Conservation (phyloP, 2,797 vertebrate genomes). For the Hafferia zeledoni region DNA sequence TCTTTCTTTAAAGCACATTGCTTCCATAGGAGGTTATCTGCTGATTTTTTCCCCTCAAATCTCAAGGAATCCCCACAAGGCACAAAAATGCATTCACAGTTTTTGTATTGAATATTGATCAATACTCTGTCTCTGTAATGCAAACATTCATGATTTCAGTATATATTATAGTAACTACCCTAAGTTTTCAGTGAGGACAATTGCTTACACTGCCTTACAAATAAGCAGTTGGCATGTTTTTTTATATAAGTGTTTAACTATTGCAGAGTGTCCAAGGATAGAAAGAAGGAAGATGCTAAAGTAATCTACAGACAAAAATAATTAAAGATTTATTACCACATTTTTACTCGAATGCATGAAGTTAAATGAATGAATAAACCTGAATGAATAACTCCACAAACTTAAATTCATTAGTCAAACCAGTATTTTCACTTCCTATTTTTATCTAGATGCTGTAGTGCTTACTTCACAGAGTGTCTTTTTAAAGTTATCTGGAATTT, state of each 20-base stretch:
- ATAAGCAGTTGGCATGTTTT: background rate
- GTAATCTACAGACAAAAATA: background rate
- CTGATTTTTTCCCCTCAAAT: conserved; percentile 10
- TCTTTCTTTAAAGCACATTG: background rate
- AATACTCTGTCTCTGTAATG: conserved; percentile 42
- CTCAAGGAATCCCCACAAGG: background rate
- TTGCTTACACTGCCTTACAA: background rate
- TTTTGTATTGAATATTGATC: conserved; percentile 35
- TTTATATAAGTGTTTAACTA: background rate
- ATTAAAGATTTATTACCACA: background rate
- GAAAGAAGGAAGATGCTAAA: background rate
- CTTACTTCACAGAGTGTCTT: background rate
- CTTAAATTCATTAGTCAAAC: background rate
- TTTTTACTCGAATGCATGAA: background rate
- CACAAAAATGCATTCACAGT: conserved; percentile 14
- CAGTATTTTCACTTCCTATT: background rate
- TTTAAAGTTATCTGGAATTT: background rate
- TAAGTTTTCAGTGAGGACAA: conserved; percentile 29
- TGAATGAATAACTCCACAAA: background rate
- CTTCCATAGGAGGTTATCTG: background rate
- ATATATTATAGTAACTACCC: background rate
- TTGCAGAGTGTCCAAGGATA: background rate
- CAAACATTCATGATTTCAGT: conserved; percentile 14
- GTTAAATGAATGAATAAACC: background rate
- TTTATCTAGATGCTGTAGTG: background rate